These are phyloP conservation scores for Threskiornis aethiopicus DNA, from an alignment of 2,797 vertebrate genomes.

Conservation along the genomic window DNA sequence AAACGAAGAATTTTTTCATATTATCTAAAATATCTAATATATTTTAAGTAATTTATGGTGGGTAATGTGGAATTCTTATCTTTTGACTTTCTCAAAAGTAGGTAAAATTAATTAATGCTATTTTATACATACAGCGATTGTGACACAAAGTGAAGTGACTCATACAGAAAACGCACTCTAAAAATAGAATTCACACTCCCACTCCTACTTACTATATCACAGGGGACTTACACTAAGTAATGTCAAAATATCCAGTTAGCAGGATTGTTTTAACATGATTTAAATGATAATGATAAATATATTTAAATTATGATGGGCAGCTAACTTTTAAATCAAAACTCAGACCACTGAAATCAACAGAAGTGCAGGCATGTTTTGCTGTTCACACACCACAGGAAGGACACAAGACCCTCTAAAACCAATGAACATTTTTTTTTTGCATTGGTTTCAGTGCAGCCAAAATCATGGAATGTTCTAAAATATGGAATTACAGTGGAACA, in stretches of 20 bases:
- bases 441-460: neutral
- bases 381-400: neutral
- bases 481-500: neutral
- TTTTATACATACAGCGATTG: neutral
- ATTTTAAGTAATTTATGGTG: neutral
- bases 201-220: neutral
- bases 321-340: neutral
- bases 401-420: neutral
- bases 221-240: neutral
- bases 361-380: rapidly evolving
- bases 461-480: neutral
- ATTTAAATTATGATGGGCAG: neutral
- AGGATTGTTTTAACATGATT: neutral
- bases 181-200: neutral
- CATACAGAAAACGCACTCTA: neutral
- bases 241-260: neutral
- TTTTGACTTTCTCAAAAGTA: neutral
- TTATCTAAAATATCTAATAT: neutral
- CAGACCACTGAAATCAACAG: neutral
- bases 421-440: neutral
- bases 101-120: neutral
- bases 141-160: neutral
- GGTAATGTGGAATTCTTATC: neutral
- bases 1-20: neutral
- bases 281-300: neutral